Evolutionary conservation across 1,140 invertebrate genomes (phyloP), one percentile per base, ranked within the genome.

Genomic region (Laodelphax striatellus): DNA sequence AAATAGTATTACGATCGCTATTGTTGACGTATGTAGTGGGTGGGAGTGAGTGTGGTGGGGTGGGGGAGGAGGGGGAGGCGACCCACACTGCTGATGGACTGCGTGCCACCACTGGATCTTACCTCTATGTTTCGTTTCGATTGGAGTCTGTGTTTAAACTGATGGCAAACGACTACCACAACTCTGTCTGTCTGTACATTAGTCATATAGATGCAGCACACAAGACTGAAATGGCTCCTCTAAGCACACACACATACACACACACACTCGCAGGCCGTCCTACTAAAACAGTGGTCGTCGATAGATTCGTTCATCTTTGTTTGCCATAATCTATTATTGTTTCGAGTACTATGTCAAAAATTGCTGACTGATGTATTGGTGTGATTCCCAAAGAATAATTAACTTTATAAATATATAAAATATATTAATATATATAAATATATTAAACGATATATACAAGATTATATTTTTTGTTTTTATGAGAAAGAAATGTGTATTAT

Each of bases 171-270:
- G 28, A 28, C 16, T 38, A n/a, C n/a, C n/a, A n/a, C n/a, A n/a
- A n/a, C n/a, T n/a, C n/a, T 52, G 13, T 31, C 58, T 57, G 66
- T n/a, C n/a, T 69, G 72, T 50, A 22, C 64, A 73, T 46, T 16
- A 5, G 11, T n/a, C n/a, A n/a, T n/a, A n/a, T n/a, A n/a, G n/a
- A n/a, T 28, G n/a, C 16, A 50, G 46, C 46, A 13, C 21, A 50
- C 46, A 22, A 50, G 46, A 50, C 46, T 50, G 46, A 50, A 19
- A 9, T 5, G 46, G 46, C 46, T 50, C 46, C 21, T 50, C 21
- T 46, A 46, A 5, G 4, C 9, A 31, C 28, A 31, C 28, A 31
- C 9, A 31, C 9, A 31, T 9, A 31, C 28, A 31, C 28, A 31
- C 28, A 31, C 28, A 8, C 34, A 38, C 34, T 50, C 16, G 14